phyloP scores from a whole-genome alignment of 2,888 invertebrate genomes.

The Leucania comma region DNA sequence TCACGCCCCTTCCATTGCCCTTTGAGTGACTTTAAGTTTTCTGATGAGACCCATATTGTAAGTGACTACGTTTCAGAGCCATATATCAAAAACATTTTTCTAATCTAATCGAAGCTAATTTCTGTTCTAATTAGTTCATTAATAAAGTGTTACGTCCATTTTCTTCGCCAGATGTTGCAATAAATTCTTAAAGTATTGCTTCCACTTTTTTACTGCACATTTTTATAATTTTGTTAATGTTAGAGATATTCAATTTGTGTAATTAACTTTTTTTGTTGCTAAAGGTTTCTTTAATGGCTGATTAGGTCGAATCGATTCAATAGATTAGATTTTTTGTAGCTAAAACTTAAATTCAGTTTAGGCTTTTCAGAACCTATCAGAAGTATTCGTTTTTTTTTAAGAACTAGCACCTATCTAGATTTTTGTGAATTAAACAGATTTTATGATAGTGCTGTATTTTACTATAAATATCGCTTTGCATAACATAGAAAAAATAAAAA shows the following conservation, averaged over 20 bases:
- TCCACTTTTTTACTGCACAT: conserved; percentile 38
- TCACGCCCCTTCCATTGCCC: too few species aligned
- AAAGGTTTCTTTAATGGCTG: not conserved
- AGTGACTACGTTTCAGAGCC: too few species aligned
- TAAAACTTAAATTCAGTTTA: not conserved
- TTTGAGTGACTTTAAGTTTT: too few species aligned
- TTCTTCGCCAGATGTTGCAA: conserved; percentile 60
- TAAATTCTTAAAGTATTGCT: conserved; percentile 53
- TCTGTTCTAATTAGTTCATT: conserved; percentile 63
- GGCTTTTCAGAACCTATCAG: not conserved
- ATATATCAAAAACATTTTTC: too few species aligned
- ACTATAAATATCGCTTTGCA: too few species aligned
- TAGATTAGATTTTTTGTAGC: not conserved
- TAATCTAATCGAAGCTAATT: not conserved
- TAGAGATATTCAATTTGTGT: conserved; percentile 35
- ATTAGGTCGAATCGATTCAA: conserved; percentile 17
- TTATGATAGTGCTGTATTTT: too few species aligned
- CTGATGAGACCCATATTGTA: too few species aligned
- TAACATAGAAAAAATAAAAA: too few species aligned
- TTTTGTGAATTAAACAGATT: too few species aligned
- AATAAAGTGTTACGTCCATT: conserved; percentile 48
- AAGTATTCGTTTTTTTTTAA: too few species aligned
- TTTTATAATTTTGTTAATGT: conserved; percentile 32
- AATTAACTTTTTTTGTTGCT: conserved; percentile 49
- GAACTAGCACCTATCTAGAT: too few species aligned